Evolutionary conservation across 1,140 invertebrate genomes (phyloP), one percentile per base, ranked within the genome.

Genomic region (Nasonia giraulti): DNA sequence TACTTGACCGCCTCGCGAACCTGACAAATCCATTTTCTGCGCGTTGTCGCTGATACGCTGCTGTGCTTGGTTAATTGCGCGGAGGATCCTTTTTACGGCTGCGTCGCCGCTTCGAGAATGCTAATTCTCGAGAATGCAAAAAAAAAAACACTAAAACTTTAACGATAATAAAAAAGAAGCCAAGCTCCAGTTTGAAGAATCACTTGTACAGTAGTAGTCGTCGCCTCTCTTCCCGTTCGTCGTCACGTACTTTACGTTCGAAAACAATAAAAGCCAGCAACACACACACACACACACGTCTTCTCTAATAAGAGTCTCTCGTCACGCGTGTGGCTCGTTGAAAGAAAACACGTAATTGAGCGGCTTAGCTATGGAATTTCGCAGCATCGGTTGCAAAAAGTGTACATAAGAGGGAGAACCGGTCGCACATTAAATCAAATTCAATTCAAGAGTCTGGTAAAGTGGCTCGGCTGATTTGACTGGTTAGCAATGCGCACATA

Each of bases 1-100:
- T 73, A 50, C 68, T 80, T 73, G 66, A 50, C 68, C 68, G 47
- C 31, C 11, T 75, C 80, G 71, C 71, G 14, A 23, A 74, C 27
- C 80, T 66, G 50, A 44, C 68, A 44, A 73, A 68, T 76, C 73
- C 10, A 5, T 8, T 73, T 31, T 40, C 62, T 68, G 55, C 55
- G 55, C 7, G 17, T 62, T 44, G 40, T 44, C 6, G 6, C 6
- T 44, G 40, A 8, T 10, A 44, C 4, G 37, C 7, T 7, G 8
- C 8, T 44, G 40, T 10, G 40, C 10, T 44, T 10, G 10, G 8
- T 7, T 44, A 44, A 44, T 44, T 44, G 40, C 40, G 8, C 8
- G 40, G 10, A 44, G 40, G 40, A 44, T 44, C 5, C 17, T 62
- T 62, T 62, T 62, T 62, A 62, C 20, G 20, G 7, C 55, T 62